Evolutionary conservation across 2,797 vertebrate species (phyloP).

Genomic region (Cygnus olor): DNA sequence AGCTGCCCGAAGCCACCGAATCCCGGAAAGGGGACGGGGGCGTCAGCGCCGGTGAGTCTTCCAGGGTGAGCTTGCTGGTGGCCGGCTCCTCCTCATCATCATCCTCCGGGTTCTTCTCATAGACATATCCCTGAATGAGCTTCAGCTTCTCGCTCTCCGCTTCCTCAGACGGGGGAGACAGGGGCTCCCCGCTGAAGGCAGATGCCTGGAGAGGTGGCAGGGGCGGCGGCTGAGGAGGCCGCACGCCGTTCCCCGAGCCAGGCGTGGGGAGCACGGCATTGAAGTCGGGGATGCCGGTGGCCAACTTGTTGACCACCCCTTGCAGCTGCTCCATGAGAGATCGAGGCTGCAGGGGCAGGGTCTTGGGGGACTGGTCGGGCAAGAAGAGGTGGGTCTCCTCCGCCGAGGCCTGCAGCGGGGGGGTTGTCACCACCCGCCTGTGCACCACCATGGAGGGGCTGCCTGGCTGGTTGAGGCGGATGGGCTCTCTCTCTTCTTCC

Average conservation of each 20-base stretch:
- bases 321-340: slow-evolving; percentile 83
- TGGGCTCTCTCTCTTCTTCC: slow-evolving; percentile 82
- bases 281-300: slow-evolving; percentile 81
- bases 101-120: slow-evolving; percentile 85
- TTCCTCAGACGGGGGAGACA: slow-evolving; percentile 76
- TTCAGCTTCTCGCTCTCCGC: slow-evolving; percentile 86
- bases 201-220: slow-evolving; percentile 78
- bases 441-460: slow-evolving; percentile 85
- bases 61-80: slow-evolving; percentile 85
- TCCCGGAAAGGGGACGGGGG: slow-evolving; percentile 98
- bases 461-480: slow-evolving; percentile 79
- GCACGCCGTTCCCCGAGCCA: slow-evolving; percentile 67
- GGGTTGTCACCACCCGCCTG: slow-evolving; percentile 73
- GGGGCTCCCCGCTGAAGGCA: slow-evolving; percentile 81
- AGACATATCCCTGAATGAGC: slow-evolving; percentile 91
- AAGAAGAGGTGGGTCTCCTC: slow-evolving; percentile 84
- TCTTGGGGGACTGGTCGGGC: slow-evolving; percentile 78
- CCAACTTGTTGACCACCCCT: slow-evolving; percentile 85
- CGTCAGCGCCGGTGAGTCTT: slow-evolving; percentile 89
- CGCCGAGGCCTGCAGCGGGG: slow-evolving; percentile 36
- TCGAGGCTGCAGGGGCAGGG: slow-evolving; percentile 78
- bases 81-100: slow-evolving; percentile 84
- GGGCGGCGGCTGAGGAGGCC: slow-evolving; percentile 78
- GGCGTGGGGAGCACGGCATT: slow-evolving; percentile 75
- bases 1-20: slow-evolving; percentile 90